phyloP scores from a whole-genome alignment of 2,797 vertebrate genomes.

The Luscinia luscinia region DNA sequence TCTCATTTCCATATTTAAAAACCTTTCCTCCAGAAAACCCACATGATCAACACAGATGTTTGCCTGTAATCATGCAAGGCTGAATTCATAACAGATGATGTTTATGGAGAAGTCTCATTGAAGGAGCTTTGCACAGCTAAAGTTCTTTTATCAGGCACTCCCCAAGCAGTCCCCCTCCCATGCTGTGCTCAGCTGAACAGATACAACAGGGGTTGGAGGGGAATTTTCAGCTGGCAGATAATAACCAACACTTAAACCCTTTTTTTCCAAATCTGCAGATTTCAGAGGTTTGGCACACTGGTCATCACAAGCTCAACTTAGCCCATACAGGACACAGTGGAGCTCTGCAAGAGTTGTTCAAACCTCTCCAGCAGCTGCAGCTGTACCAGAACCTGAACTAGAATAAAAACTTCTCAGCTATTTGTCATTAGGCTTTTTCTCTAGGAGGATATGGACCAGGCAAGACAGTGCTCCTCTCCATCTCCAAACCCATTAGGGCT shows the following conservation, averaged over 20 bases:
- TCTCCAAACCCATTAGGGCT: neutral
- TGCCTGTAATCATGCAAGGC: constrained; percentile 12
- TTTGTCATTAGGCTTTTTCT: neutral
- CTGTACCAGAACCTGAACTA: neutral
- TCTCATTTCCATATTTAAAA: constrained; percentile 43
- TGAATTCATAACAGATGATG: constrained; percentile 56
- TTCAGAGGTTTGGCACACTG: neutral
- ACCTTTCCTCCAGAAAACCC: constrained; percentile 6
- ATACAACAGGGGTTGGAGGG: neutral
- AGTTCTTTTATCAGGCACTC: neutral
- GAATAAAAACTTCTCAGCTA: neutral
- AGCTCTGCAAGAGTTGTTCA: neutral
- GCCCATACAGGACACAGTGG: neutral
- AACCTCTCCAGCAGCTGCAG: neutral
- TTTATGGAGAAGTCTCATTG: constrained; percentile 19
- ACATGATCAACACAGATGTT: constrained; percentile 9
- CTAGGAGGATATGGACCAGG: neutral
- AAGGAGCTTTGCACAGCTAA: neutral
- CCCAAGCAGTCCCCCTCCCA: neutral
- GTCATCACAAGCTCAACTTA: neutral
- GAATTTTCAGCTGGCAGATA: neutral
- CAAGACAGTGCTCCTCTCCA: neutral
- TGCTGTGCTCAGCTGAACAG: neutral
- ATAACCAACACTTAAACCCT: neutral
- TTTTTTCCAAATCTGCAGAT: neutral